These are phyloP conservation scores for Phenganax stokvisi DNA, from an alignment of 92 coral and sea anemone species.

Conservation along the genomic window DNA sequence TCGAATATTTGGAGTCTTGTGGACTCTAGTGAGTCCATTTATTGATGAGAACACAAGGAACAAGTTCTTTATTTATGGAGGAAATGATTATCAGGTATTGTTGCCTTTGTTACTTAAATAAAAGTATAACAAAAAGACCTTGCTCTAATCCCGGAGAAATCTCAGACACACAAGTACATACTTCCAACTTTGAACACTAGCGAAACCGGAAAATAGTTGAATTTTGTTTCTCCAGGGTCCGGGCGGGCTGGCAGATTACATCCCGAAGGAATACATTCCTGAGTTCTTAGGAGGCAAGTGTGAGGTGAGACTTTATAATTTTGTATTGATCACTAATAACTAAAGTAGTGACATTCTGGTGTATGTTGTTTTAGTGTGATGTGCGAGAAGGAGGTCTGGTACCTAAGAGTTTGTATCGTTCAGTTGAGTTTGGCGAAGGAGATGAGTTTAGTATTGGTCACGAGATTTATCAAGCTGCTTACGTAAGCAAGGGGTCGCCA, in stretches of 20 bases:
- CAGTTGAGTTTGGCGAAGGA: constrained; percentile 80
- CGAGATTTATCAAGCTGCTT: constrained; percentile 90
- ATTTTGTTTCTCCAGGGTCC: constrained; percentile 54
- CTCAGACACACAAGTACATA: too few species aligned
- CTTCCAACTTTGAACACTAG: not conserved
- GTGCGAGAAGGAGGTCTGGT: constrained; percentile 88
- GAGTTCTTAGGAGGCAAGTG: constrained; percentile 92
- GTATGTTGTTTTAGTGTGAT: constrained; percentile 44
- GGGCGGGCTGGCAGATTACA: constrained; percentile 93
- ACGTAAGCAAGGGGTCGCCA: constrained; percentile 94
- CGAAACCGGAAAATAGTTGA: not conserved
- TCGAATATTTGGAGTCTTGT: constrained; percentile 89
- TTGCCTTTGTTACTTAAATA: not conserved
- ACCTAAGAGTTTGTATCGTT: constrained; percentile 85
- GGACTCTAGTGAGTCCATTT: constrained; percentile 99
- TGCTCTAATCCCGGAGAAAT: not conserved
- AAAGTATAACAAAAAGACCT: not conserved
- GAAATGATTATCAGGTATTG: constrained; percentile 86
- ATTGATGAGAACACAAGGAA: constrained; percentile 96
- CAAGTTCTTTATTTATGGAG: constrained; percentile 96
- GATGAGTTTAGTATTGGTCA: constrained; percentile 79
- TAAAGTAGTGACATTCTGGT: not conserved
- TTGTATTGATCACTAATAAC: not conserved
- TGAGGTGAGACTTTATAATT: constrained; percentile 44
- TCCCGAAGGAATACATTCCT: constrained; percentile 72